Conservation (phyloP, 1,140 invertebrate species). For the Sycobia sp. region DNA sequence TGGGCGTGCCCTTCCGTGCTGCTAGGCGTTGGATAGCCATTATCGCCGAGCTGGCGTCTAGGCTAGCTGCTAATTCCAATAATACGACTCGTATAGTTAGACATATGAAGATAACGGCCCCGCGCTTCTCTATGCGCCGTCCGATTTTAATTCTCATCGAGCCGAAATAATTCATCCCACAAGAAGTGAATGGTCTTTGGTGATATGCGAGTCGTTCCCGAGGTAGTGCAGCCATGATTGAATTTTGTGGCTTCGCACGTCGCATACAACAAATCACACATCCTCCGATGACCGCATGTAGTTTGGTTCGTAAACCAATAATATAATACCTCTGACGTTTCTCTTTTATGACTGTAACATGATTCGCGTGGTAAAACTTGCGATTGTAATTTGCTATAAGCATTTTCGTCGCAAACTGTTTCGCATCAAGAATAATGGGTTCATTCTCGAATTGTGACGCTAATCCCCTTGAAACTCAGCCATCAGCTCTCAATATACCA, state of each 20-base stretch:
- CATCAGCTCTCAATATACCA: not conserved
- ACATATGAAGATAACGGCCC: constrained; percentile 3
- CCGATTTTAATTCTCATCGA: constrained; percentile 2
- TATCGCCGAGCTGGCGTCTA: constrained; percentile 17
- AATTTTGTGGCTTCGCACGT: not conserved
- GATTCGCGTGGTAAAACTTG: constrained; percentile 24
- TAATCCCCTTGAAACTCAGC: not conserved
- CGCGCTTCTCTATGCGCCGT: constrained; percentile 1
- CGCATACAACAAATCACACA: not conserved
- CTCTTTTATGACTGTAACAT: constrained; percentile 36
- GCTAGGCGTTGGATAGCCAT: constrained; percentile 10
- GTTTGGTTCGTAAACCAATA: not conserved
- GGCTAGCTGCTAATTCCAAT: constrained; percentile 24
- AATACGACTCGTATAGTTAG: constrained; percentile 23
- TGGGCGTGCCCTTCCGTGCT: constrained; percentile 16
- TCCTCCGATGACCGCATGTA: not conserved
- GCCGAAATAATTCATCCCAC: constrained; percentile 9
- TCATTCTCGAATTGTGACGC: not conserved
- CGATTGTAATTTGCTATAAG: constrained; percentile 30
- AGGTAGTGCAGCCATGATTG: constrained; percentile 37
- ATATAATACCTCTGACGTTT: constrained; percentile 16
- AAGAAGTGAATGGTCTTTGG: not conserved
- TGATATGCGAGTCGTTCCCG: constrained; percentile 39
- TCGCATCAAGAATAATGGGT: not conserved
- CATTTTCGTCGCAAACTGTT: not conserved